Evolutionary conservation across 1,140 invertebrate species (phyloP).

Genomic region (Drosophila tristis): DNA sequence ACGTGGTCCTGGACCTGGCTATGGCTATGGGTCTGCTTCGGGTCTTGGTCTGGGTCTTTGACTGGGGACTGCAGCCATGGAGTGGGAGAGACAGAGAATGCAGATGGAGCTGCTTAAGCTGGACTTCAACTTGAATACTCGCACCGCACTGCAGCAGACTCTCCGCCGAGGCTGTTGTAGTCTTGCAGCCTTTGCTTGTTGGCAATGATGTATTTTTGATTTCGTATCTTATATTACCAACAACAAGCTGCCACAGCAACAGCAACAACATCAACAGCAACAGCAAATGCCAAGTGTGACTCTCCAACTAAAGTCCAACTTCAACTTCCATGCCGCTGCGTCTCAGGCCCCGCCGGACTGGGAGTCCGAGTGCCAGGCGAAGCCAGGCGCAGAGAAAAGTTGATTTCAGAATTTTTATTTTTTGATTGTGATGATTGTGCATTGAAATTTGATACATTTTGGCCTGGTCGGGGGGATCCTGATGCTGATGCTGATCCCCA

Average conservation of each 20-base stretch:
- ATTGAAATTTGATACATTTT: constrained; percentile 83
- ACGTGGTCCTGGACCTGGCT: constrained; percentile 29
- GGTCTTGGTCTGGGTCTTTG: constrained; percentile 10
- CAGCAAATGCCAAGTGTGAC: constrained; percentile 66
- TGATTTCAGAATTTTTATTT: constrained; percentile 83
- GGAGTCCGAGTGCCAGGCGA: constrained; percentile 3
- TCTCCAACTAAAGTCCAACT: constrained; percentile 29
- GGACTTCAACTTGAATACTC: constrained; percentile 24
- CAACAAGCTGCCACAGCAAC: constrained; percentile 56
- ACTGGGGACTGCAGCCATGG: constrained; percentile 10
- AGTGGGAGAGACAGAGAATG: constrained; percentile 37
- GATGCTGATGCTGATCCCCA: constrained; percentile 23
- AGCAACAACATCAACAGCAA: constrained; percentile 34
- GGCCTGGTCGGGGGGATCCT: constrained; percentile 30
- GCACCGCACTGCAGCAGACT: neutral
- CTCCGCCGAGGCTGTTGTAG: constrained; percentile 28
- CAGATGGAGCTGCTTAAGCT: constrained; percentile 56
- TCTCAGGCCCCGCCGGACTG: too few relatives aligned
- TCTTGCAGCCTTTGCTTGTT: constrained; percentile 65
- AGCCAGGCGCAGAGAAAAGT: constrained; percentile 35
- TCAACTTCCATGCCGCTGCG: neutral
- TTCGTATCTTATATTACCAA: constrained; percentile 83
- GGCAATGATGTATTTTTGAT: constrained; percentile 83
- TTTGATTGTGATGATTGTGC: constrained; percentile 82
- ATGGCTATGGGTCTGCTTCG: constrained; percentile 15